These are phyloP conservation scores for Epirrita christyi DNA, from an alignment of 2,888 invertebrate species.

Conservation along the genomic window DNA sequence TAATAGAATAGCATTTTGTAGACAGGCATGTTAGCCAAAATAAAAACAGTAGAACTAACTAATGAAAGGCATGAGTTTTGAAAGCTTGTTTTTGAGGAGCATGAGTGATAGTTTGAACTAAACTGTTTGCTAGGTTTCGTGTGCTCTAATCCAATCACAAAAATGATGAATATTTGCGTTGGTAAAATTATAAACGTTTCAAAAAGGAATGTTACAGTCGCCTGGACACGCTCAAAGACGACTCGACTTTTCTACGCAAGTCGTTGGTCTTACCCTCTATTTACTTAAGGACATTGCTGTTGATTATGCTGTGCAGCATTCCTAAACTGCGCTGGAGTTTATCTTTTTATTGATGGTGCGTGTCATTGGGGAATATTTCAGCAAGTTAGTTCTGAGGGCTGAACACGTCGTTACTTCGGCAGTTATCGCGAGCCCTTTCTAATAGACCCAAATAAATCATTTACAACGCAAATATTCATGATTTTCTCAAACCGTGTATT, in stretches of 20 bases:
- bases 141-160: conserved; percentile 7
- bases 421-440: too few relatives aligned
- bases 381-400: too few relatives aligned
- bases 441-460: too few relatives aligned
- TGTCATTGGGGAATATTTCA: too few relatives aligned
- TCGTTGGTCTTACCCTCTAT: too few relatives aligned
- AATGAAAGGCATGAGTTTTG: conserved; percentile 56
- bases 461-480: conserved; percentile 13
- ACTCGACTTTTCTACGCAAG: too few relatives aligned
- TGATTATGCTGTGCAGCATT: too few relatives aligned
- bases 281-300: too few relatives aligned
- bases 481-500: background rate
- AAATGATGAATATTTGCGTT: conserved; percentile 15
- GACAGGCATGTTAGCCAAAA: conserved; percentile 53
- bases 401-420: too few relatives aligned
- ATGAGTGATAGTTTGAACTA: conserved; percentile 41
- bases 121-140: conserved; percentile 19
- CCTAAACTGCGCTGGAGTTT: too few relatives aligned
- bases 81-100: conserved; percentile 55
- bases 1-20: conserved; percentile 44
- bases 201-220: background rate
- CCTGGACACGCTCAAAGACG: too few relatives aligned
- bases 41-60: conserved; percentile 54
- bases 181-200: background rate
- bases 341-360: too few relatives aligned